A percentile compares a stretch with the other conserved stretches of the same genome.
Evolutionary conservation across 2,888 invertebrate genomes (phyloP).

Genomic region (Euphydryas editha): DNA sequence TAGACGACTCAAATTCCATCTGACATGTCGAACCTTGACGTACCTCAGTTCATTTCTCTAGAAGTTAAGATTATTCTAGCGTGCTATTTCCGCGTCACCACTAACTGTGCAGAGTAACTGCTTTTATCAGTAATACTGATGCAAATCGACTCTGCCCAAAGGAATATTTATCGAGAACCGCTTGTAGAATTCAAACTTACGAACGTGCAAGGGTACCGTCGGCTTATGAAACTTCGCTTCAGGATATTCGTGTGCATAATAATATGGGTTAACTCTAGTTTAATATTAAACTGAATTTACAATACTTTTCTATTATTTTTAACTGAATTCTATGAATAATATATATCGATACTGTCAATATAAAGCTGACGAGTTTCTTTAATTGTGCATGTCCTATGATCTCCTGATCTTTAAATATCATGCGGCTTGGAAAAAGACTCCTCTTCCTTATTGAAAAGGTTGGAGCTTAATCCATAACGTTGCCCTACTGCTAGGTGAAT

Average conservation of each 20-base stretch:
- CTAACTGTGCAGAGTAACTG: constrained; percentile 34
- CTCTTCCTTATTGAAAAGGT: too few relatives aligned
- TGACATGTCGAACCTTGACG: constrained; percentile 16
- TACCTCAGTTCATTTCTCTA: constrained; percentile 26
- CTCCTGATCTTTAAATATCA: too few relatives aligned
- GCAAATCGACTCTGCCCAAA: constrained; percentile 57
- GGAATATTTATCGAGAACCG: constrained; percentile 54
- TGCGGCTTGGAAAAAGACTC: too few relatives aligned
- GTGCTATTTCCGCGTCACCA: constrained; percentile 29
- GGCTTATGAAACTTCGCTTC: constrained; percentile 38
- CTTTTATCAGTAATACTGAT: constrained; percentile 57
- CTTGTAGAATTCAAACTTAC: constrained; percentile 47
- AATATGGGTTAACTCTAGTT: constrained; percentile 27
- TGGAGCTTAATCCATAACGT: too few relatives aligned
- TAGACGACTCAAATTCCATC: constrained; percentile 11
- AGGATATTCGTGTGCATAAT: constrained; percentile 26
- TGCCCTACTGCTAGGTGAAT: too few relatives aligned
- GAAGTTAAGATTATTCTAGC: constrained; percentile 18
- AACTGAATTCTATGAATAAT: too few relatives aligned
- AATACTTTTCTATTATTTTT: not conserved
- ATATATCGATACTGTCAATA: too few relatives aligned
- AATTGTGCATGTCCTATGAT: too few relatives aligned
- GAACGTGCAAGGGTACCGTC: constrained; percentile 40
- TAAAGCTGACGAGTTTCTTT: too few relatives aligned
- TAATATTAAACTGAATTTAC: constrained; percentile 18